phyloP scores from a whole-genome alignment of 2,888 invertebrate genomes.

The Phalera bucephala region DNA sequence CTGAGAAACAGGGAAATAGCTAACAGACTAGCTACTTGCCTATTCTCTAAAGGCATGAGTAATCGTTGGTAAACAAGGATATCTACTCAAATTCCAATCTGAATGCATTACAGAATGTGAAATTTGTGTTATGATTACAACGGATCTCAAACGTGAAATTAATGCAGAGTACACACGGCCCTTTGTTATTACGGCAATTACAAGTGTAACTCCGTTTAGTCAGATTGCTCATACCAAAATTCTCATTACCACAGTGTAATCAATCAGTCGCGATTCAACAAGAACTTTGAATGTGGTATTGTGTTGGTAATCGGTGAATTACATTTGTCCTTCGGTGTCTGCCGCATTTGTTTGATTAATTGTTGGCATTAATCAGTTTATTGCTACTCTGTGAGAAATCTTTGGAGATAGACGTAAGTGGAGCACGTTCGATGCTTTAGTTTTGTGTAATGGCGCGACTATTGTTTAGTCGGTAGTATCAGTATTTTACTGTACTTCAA shows the following conservation, averaged over 20 bases:
- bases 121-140: constrained; percentile 40
- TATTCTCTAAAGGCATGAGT: constrained; percentile 9
- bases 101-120: constrained; percentile 30
- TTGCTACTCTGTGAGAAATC: constrained; percentile 14
- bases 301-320: constrained; percentile 26
- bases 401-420: constrained; percentile 1
- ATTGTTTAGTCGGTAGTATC: too few species aligned
- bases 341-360: constrained; percentile 29
- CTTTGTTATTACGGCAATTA: constrained; percentile 50
- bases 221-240: constrained; percentile 48
- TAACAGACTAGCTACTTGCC: constrained; percentile 1
- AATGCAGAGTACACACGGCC: constrained; percentile 35
- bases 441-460: too few species aligned
- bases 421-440: neutral
- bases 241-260: constrained; percentile 40
- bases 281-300: constrained; percentile 24
- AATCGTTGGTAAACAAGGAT: constrained; percentile 14
- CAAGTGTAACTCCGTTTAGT: constrained; percentile 35
- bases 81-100: constrained; percentile 19
- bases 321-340: constrained; percentile 27
- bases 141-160: constrained; percentile 47
- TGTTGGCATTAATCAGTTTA: constrained; percentile 25
- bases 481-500: too few species aligned
- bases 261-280: constrained; percentile 29
- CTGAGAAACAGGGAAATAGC: too few species aligned